phyloP scores from a whole-genome alignment of 2,113 vertebrate genomes.

The Myotis brandtii region DNA sequence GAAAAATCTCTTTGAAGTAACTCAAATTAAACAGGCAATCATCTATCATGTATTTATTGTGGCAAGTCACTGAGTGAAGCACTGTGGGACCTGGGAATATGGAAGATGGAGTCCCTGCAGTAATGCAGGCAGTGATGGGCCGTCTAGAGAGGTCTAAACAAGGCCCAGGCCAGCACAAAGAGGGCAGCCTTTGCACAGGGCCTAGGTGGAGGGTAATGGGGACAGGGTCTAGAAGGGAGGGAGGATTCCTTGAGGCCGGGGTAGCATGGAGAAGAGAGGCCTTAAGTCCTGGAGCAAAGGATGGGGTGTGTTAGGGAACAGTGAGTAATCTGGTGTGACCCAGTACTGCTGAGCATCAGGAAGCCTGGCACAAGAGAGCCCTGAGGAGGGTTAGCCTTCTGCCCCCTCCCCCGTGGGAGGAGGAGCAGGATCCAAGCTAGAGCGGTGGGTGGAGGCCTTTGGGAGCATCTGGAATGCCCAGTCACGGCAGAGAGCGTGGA shows the following conservation, averaged over 20 bases:
- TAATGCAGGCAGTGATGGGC: neutral
- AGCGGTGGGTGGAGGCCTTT: neutral
- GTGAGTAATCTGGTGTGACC: slow-evolving; percentile 64
- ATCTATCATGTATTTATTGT: neutral
- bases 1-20: neutral
- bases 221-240: neutral
- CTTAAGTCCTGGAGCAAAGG: neutral
- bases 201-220: neutral
- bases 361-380: neutral
- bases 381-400: neutral
- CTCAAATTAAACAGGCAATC: neutral
- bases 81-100: neutral
- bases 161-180: neutral
- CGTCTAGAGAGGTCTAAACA: neutral
- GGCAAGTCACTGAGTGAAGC: neutral
- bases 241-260: rapidly evolving
- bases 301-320: neutral
- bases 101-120: neutral
- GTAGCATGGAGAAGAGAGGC: neutral
- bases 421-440: neutral
- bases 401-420: neutral
- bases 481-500: neutral
- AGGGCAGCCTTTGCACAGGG: neutral
- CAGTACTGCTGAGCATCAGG: neutral
- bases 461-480: neutral